Evolutionary conservation across 2,113 vertebrate genomes (phyloP).

Genomic region (Ophthalmolycus amberensis): DNA sequence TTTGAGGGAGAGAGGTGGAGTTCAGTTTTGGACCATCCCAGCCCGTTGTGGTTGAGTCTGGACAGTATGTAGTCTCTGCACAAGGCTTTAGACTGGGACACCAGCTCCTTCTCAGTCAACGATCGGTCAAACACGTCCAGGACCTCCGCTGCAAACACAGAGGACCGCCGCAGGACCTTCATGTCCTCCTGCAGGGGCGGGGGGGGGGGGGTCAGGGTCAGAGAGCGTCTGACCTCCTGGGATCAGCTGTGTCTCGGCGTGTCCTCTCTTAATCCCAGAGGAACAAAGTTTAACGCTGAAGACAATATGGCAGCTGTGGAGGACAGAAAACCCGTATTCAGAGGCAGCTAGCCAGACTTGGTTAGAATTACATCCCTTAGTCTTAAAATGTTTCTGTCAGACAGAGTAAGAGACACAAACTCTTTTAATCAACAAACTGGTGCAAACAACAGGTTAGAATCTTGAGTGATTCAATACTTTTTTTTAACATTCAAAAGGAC

Average conservation of each 20-base stretch:
- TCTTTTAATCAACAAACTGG: not conserved
- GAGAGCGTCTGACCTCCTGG: slow-evolving; percentile 54
- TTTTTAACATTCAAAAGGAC: slow-evolving; percentile 1
- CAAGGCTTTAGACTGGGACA: slow-evolving; percentile 92
- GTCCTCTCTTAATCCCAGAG: slow-evolving; percentile 34
- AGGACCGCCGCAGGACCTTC: slow-evolving; percentile 90
- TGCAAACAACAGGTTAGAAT: not conserved
- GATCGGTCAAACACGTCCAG: slow-evolving; percentile 93
- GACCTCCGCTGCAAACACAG: slow-evolving; percentile 90
- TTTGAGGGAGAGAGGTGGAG: slow-evolving; percentile 80
- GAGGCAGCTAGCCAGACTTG: not conserved
- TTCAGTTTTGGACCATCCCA: slow-evolving; percentile 90
- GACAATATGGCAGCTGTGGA: slow-evolving; percentile 52
- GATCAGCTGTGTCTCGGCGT: slow-evolving; percentile 44
- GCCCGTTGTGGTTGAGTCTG: slow-evolving; percentile 88
- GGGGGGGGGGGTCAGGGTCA: slow-evolving; percentile 36
- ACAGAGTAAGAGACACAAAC: not conserved
- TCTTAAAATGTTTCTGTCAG: not conserved
- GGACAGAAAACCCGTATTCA: slow-evolving; percentile 2
- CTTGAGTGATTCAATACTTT: not conserved
- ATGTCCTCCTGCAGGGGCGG: slow-evolving; percentile 66
- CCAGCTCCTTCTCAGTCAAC: slow-evolving; percentile 92
- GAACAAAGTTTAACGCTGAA: slow-evolving; percentile 12
- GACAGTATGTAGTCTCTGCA: slow-evolving; percentile 94
- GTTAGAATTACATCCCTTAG: not conserved